Conservation (phyloP, 2,888 invertebrate species). For the Orthosia gothica region DNA sequence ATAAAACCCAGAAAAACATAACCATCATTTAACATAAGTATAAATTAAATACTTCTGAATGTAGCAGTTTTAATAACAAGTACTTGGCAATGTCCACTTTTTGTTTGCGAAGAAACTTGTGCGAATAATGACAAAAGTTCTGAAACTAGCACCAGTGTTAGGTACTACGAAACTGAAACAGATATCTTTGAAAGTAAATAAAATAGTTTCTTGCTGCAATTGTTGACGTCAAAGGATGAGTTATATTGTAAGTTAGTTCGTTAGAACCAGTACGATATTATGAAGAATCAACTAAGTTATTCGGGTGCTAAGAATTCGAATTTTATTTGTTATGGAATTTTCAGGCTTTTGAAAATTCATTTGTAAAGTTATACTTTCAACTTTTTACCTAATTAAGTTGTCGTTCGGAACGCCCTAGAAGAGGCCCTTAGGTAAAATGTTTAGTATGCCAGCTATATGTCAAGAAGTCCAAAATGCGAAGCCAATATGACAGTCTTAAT, state of each 20-base stretch:
- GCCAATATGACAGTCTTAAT: no score
- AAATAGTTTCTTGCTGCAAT: constrained; percentile 23
- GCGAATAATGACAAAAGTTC: constrained; percentile 39
- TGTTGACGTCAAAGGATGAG: constrained; percentile 25
- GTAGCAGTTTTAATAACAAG: constrained; percentile 14
- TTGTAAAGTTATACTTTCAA: background rate
- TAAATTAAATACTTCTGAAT: background rate
- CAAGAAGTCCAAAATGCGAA: no score
- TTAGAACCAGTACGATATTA: constrained; percentile 2
- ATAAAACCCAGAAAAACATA: background rate
- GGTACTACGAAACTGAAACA: constrained; percentile 18
- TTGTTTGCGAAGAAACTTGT: constrained; percentile 27
- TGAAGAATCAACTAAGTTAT: constrained; percentile 7
- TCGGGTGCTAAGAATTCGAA: background rate
- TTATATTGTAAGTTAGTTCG: constrained; percentile 14
- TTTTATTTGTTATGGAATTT: background rate
- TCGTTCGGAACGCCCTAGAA: background rate
- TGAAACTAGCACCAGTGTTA: constrained; percentile 21
- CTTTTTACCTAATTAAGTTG: background rate
- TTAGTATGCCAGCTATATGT: no score
- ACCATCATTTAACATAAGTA: background rate
- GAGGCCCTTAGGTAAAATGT: background rate
- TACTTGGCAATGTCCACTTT: constrained; percentile 3
- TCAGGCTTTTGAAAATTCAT: background rate
- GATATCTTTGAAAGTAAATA: constrained; percentile 38